Evolutionary conservation across 1,140 invertebrate species (phyloP).

Genomic region (Hycleus cichorii): DNA sequence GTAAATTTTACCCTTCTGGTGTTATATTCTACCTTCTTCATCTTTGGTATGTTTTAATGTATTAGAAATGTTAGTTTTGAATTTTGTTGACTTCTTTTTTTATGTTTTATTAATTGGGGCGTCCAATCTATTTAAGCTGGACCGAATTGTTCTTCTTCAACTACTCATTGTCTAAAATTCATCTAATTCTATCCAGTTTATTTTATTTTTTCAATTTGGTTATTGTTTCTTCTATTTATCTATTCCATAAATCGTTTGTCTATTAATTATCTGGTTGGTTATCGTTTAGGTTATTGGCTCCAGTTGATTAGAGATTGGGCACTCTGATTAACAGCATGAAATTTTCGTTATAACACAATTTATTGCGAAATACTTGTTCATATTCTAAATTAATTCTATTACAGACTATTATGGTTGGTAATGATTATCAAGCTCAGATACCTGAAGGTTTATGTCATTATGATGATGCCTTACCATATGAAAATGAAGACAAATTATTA

Average conservation of each 20-base stretch:
- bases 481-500: constrained; percentile 91
- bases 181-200: too few species aligned
- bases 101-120: too few species aligned
- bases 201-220: too few species aligned
- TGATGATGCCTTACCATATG: constrained; percentile 88
- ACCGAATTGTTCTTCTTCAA: too few species aligned
- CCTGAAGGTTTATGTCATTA: constrained; percentile 86
- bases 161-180: too few species aligned
- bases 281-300: background rate
- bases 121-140: too few species aligned
- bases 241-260: background rate
- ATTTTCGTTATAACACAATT: background rate
- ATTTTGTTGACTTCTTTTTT: background rate
- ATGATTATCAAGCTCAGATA: constrained; percentile 88
- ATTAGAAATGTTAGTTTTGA: constrained; percentile 15
- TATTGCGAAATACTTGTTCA: background rate
- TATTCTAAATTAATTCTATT: constrained; percentile 7
- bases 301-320: background rate
- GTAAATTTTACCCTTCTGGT: background rate
- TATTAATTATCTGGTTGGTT: background rate
- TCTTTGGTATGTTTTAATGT: background rate
- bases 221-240: too few species aligned
- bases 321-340: too few species aligned
- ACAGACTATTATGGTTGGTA: constrained; percentile 89
- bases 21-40: background rate